phyloP scores from a whole-genome alignment of 2,113 vertebrate species.

The Seriola dumerili region DNA sequence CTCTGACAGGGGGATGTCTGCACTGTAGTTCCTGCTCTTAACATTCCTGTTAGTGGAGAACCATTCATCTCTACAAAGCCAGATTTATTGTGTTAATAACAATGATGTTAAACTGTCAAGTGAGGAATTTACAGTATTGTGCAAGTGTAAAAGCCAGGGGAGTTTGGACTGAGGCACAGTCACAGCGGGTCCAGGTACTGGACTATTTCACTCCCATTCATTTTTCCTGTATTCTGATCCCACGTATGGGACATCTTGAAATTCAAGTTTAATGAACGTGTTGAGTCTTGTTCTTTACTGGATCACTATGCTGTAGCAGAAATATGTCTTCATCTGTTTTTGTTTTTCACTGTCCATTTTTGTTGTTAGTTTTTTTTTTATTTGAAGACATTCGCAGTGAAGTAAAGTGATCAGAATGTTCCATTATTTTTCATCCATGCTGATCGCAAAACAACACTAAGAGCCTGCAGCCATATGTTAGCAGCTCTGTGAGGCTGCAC shows the following conservation, averaged over 20 bases:
- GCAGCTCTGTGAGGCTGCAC: not conserved
- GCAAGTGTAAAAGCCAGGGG: not conserved
- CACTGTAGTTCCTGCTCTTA: not conserved
- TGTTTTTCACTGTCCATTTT: too few relatives aligned
- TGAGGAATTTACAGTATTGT: constrained; percentile 16
- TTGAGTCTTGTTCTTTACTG: not conserved
- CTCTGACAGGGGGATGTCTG: not conserved
- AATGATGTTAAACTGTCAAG: constrained; percentile 27
- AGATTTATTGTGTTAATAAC: constrained; percentile 22
- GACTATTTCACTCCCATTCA: constrained; percentile 4
- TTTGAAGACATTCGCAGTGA: too few relatives aligned
- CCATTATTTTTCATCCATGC: not conserved
- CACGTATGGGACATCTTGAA: not conserved
- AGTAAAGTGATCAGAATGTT: not conserved
- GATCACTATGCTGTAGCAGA: not conserved
- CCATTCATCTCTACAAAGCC: not conserved
- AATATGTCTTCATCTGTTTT: not conserved
- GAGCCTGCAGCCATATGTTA: not conserved
- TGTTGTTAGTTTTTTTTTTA: not conserved
- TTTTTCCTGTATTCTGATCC: not conserved
- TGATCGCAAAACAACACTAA: not conserved
- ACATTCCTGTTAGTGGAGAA: constrained; percentile 17
- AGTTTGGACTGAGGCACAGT: constrained; percentile 3
- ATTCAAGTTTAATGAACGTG: not conserved
- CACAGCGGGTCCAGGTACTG: too few relatives aligned